Conservation (phyloP, 2,888 invertebrate species). For the Megastigmus dorsalis region DNA sequence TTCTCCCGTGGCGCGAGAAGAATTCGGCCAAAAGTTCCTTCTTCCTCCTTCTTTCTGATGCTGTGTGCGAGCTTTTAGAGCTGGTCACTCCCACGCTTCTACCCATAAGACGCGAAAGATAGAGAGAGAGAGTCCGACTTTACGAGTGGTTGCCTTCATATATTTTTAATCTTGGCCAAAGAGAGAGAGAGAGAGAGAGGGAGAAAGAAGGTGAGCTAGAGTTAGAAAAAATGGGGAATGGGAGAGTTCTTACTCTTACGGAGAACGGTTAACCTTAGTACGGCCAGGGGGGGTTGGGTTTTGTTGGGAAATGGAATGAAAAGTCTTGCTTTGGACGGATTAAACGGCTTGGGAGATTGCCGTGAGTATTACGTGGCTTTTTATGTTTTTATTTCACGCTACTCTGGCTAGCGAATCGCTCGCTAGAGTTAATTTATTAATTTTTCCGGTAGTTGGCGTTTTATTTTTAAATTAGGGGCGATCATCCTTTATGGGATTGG, state of each 20-base stretch:
- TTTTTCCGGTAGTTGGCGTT: no score
- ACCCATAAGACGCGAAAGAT: no score
- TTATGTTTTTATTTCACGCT: slow-evolving; percentile 27
- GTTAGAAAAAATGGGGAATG: no score
- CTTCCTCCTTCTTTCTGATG: background rate
- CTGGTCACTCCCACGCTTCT: slow-evolving; percentile 56
- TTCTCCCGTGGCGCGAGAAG: slow-evolving; percentile 28
- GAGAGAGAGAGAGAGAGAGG: background rate
- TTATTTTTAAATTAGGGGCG: no score
- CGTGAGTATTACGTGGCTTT: slow-evolving; percentile 22
- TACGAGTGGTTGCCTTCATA: slow-evolving; percentile 54
- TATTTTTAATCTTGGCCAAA: slow-evolving; percentile 49
- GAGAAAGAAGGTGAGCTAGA: background rate
- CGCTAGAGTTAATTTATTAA: slow-evolving; percentile 17
- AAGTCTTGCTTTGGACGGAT: slow-evolving; percentile 49
- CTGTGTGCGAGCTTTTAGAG: slow-evolving; percentile 51
- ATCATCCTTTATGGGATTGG: no score
- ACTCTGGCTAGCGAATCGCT: background rate
- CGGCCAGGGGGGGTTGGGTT: background rate
- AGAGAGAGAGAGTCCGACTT: slow-evolving; percentile 32
- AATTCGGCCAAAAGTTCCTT: slow-evolving; percentile 40
- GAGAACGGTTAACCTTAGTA: slow-evolving; percentile 36
- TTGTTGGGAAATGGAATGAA: slow-evolving; percentile 47
- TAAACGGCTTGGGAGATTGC: slow-evolving; percentile 48
- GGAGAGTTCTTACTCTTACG: no score